Evolutionary conservation across 1,140 invertebrate species (phyloP).

Genomic region (Ceratina australensis): DNA sequence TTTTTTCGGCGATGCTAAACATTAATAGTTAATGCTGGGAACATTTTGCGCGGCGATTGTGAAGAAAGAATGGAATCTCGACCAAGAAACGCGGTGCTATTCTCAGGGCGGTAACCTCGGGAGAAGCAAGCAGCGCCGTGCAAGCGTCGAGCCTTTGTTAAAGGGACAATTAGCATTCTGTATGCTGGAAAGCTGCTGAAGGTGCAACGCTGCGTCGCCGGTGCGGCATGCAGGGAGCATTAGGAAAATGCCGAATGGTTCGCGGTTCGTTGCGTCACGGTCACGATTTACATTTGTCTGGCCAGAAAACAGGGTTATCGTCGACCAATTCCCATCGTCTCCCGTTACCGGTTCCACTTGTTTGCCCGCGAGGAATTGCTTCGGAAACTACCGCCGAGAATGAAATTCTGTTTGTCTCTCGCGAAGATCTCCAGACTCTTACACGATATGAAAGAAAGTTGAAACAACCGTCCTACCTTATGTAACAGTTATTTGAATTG

Average conservation of each 20-base stretch:
- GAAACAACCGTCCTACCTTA: too few relatives aligned
- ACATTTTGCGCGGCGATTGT: background rate
- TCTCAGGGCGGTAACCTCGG: slow-evolving; percentile 23
- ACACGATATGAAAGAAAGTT: too few relatives aligned
- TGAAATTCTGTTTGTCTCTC: slow-evolving; percentile 6
- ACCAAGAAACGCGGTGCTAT: slow-evolving; percentile 31
- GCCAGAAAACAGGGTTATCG: background rate
- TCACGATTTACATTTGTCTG: slow-evolving; percentile 47
- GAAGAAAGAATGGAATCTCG: background rate
- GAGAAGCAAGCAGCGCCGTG: background rate
- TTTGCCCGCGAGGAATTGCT: slow-evolving; percentile 7
- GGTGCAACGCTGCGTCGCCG: slow-evolving; percentile 38
- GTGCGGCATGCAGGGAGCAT: background rate
- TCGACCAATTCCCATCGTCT: background rate
- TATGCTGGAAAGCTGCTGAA: slow-evolving; percentile 54
- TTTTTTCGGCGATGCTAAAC: too few relatives aligned
- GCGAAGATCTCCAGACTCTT: background rate
- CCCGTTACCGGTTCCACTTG: background rate
- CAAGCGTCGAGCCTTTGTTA: slow-evolving; percentile 53
- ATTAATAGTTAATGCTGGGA: background rate
- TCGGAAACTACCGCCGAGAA: background rate
- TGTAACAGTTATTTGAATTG: too few relatives aligned
- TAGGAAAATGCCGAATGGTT: slow-evolving; percentile 45
- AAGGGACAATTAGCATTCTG: slow-evolving; percentile 67
- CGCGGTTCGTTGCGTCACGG: slow-evolving; percentile 11